These are phyloP conservation scores for Selene dorsalis DNA, from an alignment of 2,797 vertebrate species.

Conservation along the genomic window DNA sequence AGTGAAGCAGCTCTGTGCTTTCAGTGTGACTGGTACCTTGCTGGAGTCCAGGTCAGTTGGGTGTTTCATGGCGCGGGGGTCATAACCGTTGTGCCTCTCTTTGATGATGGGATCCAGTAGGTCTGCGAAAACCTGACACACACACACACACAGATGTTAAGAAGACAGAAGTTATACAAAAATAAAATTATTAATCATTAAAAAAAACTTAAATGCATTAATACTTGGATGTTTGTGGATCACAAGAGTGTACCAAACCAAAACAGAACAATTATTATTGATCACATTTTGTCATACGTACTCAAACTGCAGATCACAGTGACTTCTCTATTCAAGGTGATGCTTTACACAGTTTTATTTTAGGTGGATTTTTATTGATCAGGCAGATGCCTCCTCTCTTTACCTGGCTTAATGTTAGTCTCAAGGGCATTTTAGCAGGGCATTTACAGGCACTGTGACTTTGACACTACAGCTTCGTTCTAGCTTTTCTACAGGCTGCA, in stretches of 20 bases:
- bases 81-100: conserved; percentile 96
- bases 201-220: neutral
- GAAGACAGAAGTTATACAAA: neutral
- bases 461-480: neutral
- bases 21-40: conserved; percentile 84
- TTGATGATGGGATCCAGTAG: conserved; percentile 93
- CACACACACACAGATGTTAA: neutral
- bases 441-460: neutral
- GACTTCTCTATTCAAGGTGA: neutral
- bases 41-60: conserved; percentile 91
- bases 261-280: neutral
- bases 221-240: neutral
- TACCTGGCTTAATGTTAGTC: neutral
- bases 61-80: conserved; percentile 92
- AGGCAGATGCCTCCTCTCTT: neutral
- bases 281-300: neutral
- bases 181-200: no score
- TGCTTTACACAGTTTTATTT: neutral
- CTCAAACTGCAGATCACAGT: neutral
- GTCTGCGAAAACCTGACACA: conserved; percentile 90
- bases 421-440: neutral
- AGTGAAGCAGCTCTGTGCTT: neutral
- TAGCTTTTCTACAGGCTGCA: neutral
- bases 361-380: neutral
- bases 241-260: neutral